phyloP scores from a whole-genome alignment of 2,113 vertebrate genomes.

The Dermatemys mawii region DNA sequence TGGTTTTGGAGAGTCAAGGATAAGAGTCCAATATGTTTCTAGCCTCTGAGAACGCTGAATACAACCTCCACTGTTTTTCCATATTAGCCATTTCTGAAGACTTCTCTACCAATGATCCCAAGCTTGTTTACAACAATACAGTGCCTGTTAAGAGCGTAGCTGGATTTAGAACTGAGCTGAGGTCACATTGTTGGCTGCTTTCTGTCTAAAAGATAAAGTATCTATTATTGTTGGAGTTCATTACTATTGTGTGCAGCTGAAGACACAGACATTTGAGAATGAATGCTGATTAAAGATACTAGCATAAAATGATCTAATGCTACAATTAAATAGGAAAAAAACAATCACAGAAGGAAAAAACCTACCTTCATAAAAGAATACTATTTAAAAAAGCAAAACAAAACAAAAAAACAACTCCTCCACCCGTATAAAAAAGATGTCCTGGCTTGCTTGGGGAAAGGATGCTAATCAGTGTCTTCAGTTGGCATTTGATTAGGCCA shows the following conservation, averaged over 20 bases:
- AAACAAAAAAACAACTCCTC: not conserved
- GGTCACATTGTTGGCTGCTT: not conserved
- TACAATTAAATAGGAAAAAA: no score
- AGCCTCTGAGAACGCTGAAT: not conserved
- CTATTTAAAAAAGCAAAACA: not conserved
- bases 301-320: no score
- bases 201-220: not conserved
- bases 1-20: not conserved
- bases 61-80: not conserved
- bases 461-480: not conserved
- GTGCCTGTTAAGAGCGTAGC: not conserved
- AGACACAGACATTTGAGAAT: not conserved
- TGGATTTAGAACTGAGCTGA: not conserved
- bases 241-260: not conserved
- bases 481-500: accelerated
- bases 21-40: not conserved
- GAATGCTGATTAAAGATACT: not conserved
- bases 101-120: not conserved
- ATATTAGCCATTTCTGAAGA: accelerated
- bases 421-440: not conserved
- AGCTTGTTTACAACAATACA: not conserved
- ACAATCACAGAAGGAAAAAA: no score
- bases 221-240: not conserved
- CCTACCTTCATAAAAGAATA: not conserved
- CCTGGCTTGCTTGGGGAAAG: not conserved